Conservation (phyloP, 1,140 invertebrate genomes). For the Gryon sp. region DNA sequence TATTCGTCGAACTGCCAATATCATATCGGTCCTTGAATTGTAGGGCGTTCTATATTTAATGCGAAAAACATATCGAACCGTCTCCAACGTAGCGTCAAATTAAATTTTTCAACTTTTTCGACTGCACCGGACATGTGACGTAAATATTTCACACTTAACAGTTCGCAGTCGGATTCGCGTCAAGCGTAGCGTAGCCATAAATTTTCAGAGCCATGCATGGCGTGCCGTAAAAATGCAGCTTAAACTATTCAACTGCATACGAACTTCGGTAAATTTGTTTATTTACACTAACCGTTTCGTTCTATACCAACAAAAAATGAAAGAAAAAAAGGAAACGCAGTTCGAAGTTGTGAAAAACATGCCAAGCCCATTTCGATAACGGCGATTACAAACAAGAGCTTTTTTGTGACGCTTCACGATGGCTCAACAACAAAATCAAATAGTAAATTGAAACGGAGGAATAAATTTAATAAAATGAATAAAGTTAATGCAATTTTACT, state of each 20-base stretch:
- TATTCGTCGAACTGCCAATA: slow-evolving; percentile 36
- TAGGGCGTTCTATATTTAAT: slow-evolving; percentile 26
- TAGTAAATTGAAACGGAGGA: too few species aligned
- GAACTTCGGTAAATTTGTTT: slow-evolving; percentile 25
- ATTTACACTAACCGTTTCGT: slow-evolving; percentile 10
- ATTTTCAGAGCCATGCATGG: background rate
- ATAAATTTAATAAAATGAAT: too few species aligned
- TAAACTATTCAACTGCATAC: slow-evolving; percentile 8
- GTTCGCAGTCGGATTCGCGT: slow-evolving; percentile 25
- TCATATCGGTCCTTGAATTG: slow-evolving; percentile 4
- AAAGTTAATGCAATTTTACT: too few species aligned
- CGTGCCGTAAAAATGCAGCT: slow-evolving; percentile 17
- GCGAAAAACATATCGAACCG: slow-evolving; percentile 15
- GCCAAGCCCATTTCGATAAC: background rate
- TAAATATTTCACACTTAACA: slow-evolving; percentile 48
- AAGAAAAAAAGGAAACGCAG: slow-evolving; percentile 8
- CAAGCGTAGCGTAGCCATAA: slow-evolving; percentile 9
- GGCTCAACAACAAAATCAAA: too few species aligned
- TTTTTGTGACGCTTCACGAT: too few species aligned
- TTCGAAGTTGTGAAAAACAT: slow-evolving; percentile 2
- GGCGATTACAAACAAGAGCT: too few species aligned
- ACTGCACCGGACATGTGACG: slow-evolving; percentile 32
- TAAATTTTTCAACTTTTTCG: slow-evolving; percentile 38
- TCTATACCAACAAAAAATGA: too few species aligned
- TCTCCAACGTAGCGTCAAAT: slow-evolving; percentile 23